Conservation (phyloP, 2,888 invertebrate species). For the Meghimatium bilineatum region DNA sequence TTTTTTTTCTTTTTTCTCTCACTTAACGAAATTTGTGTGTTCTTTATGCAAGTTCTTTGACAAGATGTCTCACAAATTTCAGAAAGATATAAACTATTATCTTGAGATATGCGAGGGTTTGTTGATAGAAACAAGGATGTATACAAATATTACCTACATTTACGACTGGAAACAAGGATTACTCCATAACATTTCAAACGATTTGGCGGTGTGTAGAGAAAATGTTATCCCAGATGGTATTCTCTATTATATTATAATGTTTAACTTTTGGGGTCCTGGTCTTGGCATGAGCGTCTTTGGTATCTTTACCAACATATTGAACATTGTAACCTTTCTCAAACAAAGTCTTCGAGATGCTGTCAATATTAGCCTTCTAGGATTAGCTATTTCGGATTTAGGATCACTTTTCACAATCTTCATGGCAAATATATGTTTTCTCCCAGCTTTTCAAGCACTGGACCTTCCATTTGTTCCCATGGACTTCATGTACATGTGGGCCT, state of each 20-base stretch:
- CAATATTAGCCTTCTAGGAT: constrained; percentile 19
- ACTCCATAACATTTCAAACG: too few species aligned
- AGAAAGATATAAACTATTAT: not conserved
- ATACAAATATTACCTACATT: not conserved
- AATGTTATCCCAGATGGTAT: not conserved
- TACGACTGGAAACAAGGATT: too few species aligned
- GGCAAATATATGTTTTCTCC: constrained; percentile 24
- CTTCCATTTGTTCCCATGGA: constrained; percentile 31
- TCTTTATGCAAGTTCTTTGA: not conserved
- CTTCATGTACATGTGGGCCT: constrained; percentile 31
- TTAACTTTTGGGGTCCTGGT: constrained; percentile 29
- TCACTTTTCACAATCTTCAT: constrained; percentile 26
- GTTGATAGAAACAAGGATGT: not conserved
- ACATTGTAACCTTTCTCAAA: constrained; percentile 23
- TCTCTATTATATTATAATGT: constrained; percentile 19
- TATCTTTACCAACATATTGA: constrained; percentile 27
- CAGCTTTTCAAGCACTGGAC: constrained; percentile 5
- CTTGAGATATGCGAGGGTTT: not conserved
- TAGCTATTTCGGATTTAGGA: constrained; percentile 28
- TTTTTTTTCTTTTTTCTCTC: not conserved
- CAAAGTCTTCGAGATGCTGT: constrained; percentile 30
- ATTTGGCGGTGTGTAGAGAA: not conserved
- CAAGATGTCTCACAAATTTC: not conserved
- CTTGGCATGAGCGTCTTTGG: constrained; percentile 16
- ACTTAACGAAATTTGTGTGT: not conserved